Base-by-base conservation (phyloP, 1,140 invertebrate genomes). In the Maconellicoccus hirsutus region DNA sequence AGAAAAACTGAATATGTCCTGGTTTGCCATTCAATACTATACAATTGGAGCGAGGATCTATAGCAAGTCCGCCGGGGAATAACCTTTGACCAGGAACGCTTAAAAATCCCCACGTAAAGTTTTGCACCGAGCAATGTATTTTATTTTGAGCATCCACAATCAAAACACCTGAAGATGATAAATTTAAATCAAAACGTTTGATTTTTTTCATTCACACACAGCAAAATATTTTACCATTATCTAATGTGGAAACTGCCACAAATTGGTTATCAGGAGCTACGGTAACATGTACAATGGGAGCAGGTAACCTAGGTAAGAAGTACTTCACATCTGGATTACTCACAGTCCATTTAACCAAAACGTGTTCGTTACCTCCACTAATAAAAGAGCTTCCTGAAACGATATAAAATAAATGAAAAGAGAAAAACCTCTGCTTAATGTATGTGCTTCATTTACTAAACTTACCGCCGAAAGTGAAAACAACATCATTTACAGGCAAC, bases 1-100 rank as follows among this genome's bases (percentile, higher is more conserved):
- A 86, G 77, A 87, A 93, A 81, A 93, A 92, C 78, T 94, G 92
- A 52, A 94, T 78, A 75, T 91, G 86, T 25, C 92, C 92, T 0
- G 85, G 82, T 74, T 85, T 83, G 39, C 90, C 90, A 80, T 93
- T 94, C 59, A 90, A 79, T 8, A 92, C 84, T 16, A 93, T 76
- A 52, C 85, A 81, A 73, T 85, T 82, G 0, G 85, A 86, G 70
- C 84, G 81, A 0, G 86, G 85, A 80, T 93, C 89, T 73, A 85
- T 82, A 6, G 80, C 77, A 23, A 93, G 77, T 0, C 89, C 89
- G 72, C 85, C 81, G 52, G 87, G 84, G 74, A 86, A 85, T n/a
- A 81, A 75, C 74, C 79, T 76, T 74, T 78, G 74, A 29, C 80
- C 79, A 39, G 79, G 79, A 19, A 78, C 77, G 21, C 79, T 76